These are phyloP conservation scores for Megaceryle torquata DNA, from an alignment of 2,113 vertebrate species.

Conservation along the genomic window DNA sequence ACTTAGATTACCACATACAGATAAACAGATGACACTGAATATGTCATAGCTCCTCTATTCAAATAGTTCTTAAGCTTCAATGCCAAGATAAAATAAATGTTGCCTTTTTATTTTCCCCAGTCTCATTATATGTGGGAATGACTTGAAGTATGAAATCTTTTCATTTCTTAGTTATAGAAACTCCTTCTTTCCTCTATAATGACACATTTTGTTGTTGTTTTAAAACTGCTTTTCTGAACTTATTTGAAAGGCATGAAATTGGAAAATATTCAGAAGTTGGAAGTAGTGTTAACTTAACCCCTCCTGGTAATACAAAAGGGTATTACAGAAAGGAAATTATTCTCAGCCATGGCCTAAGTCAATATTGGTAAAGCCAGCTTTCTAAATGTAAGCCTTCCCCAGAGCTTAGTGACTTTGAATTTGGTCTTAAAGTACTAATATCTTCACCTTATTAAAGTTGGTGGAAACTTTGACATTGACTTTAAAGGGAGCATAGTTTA, in stretches of 20 bases:
- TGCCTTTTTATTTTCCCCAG: not conserved
- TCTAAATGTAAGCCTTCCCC: not conserved
- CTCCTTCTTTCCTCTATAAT: not conserved
- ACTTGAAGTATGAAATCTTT: not conserved
- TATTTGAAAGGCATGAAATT: not conserved
- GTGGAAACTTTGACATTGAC: not conserved
- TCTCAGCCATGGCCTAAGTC: not conserved
- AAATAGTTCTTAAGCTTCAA: not conserved
- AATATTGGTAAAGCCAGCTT: not conserved
- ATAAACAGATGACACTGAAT: not conserved
- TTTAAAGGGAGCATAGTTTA: not conserved
- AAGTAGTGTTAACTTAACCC: not conserved
- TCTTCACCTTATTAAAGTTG: not conserved
- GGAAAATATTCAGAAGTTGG: not conserved
- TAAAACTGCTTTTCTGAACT: not conserved
- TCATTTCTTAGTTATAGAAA: slow-evolving; percentile 5
- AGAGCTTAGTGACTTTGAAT: not conserved
- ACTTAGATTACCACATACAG: not conserved
- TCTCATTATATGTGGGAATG: not conserved
- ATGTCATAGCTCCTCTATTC: not conserved
- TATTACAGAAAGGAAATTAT: not conserved
- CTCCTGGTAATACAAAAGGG: not conserved
- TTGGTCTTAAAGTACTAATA: not conserved
- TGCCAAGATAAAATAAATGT: not conserved
- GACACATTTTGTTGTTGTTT: slow-evolving; percentile 19